Base-by-base conservation (phyloP, 2,113 vertebrate genomes). In the Pimephales promelas region DNA sequence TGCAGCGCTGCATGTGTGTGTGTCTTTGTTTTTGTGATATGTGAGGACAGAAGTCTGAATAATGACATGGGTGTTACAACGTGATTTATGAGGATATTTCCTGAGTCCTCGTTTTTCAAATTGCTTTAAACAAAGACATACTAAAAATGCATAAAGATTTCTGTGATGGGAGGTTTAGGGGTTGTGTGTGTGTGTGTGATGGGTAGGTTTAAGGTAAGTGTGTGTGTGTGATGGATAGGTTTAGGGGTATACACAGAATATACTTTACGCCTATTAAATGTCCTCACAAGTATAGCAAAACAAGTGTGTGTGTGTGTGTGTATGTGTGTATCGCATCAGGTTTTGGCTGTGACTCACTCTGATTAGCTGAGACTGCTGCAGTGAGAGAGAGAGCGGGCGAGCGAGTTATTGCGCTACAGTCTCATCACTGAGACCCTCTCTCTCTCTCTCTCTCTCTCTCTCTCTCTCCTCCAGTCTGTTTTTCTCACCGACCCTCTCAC, bases 291-390 rank as follows among this genome's bases (percentile, higher is more conserved):
- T 9, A 40, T 10, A 40, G 40, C 40, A 40, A 40, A 40, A 40
- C 40, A 40, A 40, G 9, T 54, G 31, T 36, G 45, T 72, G 49
- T 72, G 75, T 72, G 52, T 24, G 28, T 77, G 73, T 36, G 56
- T 82, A 78, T 88, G 85, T 86, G 47, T 61, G 49, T 85, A 49
- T 83, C 86, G 5, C 26, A 54, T 66, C 70, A 93, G 95, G 92
- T 91, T 94, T 95, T 95, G 94, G 95, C 93, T 89, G 90, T 93
- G 93, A 95, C 94, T 97, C 95, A 92, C 95, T 92, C 96, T 96
- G 96, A 96, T 95, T 95, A 96, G 95, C 95, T 94, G 94, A 95
- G 94, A 95, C 94, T 95, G 95, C 97, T 96, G 97, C 97, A 98
- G 97, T 97, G 95, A 95, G 90, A 79, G 87, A 92, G 82, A 14